These are phyloP conservation scores for Ranitomeya imitator DNA, from an alignment of 2,113 vertebrate species.

Conservation along the genomic window DNA sequence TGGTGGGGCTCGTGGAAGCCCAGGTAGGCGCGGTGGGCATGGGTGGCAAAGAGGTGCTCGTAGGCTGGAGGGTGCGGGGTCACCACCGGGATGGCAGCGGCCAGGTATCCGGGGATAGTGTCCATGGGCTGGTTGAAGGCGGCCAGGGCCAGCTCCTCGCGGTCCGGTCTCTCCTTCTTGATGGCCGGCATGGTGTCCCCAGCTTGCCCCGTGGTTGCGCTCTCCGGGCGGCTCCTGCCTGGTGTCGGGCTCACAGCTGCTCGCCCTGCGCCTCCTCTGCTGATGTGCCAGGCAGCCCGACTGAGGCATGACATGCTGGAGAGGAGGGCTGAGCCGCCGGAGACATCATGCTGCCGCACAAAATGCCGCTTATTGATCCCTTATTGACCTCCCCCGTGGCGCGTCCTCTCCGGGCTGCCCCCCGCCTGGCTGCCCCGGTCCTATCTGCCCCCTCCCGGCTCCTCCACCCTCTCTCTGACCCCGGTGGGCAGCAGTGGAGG, in stretches of 20 bases:
- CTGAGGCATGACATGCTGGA: constrained; percentile 79
- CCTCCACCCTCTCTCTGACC: neutral
- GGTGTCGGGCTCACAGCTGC: constrained; percentile 72
- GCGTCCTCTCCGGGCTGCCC: neutral
- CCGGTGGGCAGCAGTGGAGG: neutral
- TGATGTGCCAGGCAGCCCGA: constrained; percentile 46
- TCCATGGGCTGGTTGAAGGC: constrained; percentile 84
- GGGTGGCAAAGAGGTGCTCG: constrained; percentile 82
- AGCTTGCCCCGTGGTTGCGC: constrained; percentile 56
- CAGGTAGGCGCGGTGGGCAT: constrained; percentile 82
- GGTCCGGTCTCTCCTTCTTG: constrained; percentile 92
- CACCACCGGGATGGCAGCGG: constrained; percentile 84
- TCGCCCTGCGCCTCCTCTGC: constrained; percentile 74
- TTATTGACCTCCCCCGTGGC: constrained; percentile 59
- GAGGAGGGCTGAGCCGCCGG: constrained; percentile 72
- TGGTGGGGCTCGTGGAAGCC: constrained; percentile 80
- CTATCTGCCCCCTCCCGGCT: neutral
- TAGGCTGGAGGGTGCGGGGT: constrained; percentile 84
- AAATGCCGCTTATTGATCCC: constrained; percentile 70
- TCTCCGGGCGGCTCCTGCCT: constrained; percentile 59
- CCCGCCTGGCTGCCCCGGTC: neutral
- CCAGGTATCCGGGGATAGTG: constrained; percentile 78
- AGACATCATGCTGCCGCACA: constrained; percentile 73
- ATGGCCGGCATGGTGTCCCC: constrained; percentile 91
- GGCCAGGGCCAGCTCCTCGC: constrained; percentile 90